phyloP scores from a whole-genome alignment of 2,113 vertebrate genomes.

The Chionodraco myersi region DNA sequence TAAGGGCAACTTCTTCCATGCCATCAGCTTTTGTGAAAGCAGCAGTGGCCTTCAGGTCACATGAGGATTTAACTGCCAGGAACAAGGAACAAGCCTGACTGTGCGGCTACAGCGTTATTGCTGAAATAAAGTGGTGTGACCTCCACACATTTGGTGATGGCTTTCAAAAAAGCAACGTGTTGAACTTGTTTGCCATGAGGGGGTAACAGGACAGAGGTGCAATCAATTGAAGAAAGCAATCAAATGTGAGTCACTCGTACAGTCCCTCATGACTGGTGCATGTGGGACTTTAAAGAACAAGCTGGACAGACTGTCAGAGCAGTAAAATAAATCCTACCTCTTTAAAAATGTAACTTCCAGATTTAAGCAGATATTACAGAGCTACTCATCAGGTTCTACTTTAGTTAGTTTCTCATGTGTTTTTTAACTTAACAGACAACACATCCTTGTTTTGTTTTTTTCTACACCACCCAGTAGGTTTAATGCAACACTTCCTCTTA shows the following conservation, averaged over 20 bases:
- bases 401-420: too few species aligned
- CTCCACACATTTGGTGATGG: constrained; percentile 1
- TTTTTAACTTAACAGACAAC: too few species aligned
- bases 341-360: too few species aligned
- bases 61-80: neutral
- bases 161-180: neutral
- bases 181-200: constrained; percentile 9
- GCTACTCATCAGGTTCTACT: too few species aligned
- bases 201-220: constrained; percentile 7
- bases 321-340: too few species aligned
- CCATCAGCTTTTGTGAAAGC: neutral
- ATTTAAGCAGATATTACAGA: too few species aligned
- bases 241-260: constrained; percentile 18
- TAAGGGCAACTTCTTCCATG: neutral
- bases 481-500: neutral
- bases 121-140: neutral
- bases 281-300: neutral
- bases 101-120: neutral
- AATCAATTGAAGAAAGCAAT: constrained; percentile 13
- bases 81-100: neutral
- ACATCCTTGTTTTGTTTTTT: too few species aligned
- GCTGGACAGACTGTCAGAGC: neutral
- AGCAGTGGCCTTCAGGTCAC: neutral
- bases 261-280: neutral
- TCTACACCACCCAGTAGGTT: too few species aligned